These are phyloP conservation scores for Ormyrus rosae DNA, from an alignment of 2,888 invertebrate genomes.

Conservation along the genomic window DNA sequence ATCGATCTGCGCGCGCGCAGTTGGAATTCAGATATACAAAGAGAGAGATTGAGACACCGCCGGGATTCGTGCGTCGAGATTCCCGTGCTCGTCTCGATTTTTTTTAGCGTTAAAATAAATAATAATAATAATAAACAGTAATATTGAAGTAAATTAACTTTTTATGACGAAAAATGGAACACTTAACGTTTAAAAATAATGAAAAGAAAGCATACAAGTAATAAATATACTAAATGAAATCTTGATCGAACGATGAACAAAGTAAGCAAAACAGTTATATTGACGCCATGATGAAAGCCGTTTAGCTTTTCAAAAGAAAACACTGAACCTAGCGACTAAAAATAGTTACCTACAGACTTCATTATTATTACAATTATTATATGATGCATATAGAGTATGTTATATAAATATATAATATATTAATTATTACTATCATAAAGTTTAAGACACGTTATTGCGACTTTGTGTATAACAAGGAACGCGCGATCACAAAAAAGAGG, in stretches of 20 bases:
- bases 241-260: not conserved
- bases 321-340: constrained; percentile 40
- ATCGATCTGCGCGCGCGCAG: not conserved
- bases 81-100: not conserved
- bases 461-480: constrained; percentile 61
- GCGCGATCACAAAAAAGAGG: constrained; percentile 52
- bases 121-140: not conserved
- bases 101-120: constrained; percentile 1
- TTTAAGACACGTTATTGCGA: constrained; percentile 71
- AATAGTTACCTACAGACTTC: constrained; percentile 69
- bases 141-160: constrained; percentile 28
- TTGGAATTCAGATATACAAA: no score
- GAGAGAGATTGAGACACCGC: not conserved
- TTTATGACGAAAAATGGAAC: constrained; percentile 35
- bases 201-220: constrained; percentile 26
- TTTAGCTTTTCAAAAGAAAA: not conserved
- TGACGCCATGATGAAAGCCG: constrained; percentile 13
- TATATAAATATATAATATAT: constrained; percentile 62
- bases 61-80: constrained; percentile 23
- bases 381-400: constrained; percentile 71
- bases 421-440: constrained; percentile 66
- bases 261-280: not conserved
- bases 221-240: not conserved
- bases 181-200: constrained; percentile 38
- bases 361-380: constrained; percentile 72